A percentile compares a stretch with the other conserved stretches of the same genome.
These are phyloP conservation scores for Kryphioiulus occultus DNA, from an alignment of 2,888 invertebrate species.

Conservation along the genomic window DNA sequence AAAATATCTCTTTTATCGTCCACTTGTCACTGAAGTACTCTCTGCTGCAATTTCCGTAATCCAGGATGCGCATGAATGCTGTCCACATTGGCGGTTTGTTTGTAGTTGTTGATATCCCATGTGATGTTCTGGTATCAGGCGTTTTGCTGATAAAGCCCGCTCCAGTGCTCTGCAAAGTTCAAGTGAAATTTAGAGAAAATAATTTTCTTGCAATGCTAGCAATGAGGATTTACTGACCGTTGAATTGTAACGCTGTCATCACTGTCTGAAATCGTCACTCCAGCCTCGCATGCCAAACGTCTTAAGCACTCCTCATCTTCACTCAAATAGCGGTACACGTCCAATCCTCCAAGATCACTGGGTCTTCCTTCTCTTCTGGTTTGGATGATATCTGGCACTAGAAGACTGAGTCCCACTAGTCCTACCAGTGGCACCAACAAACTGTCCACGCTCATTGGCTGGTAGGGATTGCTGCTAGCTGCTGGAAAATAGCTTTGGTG, in stretches of 20 bases:
- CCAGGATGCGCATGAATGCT: conserved; percentile 37
- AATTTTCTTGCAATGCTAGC: neutral
- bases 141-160: conserved; percentile 37
- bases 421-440: conserved; percentile 50
- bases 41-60: neutral
- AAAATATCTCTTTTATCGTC: neutral
- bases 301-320: conserved; percentile 45
- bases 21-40: neutral
- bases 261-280: conserved; percentile 44
- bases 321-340: conserved; percentile 29
- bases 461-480: conserved; percentile 46
- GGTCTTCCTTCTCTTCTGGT: conserved; percentile 49
- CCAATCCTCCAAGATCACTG: conserved; percentile 49
- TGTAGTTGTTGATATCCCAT: neutral
- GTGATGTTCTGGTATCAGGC: conserved; percentile 29
- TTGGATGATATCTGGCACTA: conserved; percentile 47
- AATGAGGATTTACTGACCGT: conserved; percentile 20
- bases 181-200: neutral
- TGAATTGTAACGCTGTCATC: conserved; percentile 44
- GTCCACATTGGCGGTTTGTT: conserved; percentile 17
- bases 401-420: conserved; percentile 48
- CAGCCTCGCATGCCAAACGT: conserved; percentile 48
- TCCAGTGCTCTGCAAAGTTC: conserved; percentile 39
- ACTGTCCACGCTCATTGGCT: conserved; percentile 48
- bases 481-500: conserved; percentile 18